Evolutionary conservation across 2,113 vertebrate species (phyloP), one percentile per base, ranked within the genome.

Genomic region (Romanogobio albipinnatus): DNA sequence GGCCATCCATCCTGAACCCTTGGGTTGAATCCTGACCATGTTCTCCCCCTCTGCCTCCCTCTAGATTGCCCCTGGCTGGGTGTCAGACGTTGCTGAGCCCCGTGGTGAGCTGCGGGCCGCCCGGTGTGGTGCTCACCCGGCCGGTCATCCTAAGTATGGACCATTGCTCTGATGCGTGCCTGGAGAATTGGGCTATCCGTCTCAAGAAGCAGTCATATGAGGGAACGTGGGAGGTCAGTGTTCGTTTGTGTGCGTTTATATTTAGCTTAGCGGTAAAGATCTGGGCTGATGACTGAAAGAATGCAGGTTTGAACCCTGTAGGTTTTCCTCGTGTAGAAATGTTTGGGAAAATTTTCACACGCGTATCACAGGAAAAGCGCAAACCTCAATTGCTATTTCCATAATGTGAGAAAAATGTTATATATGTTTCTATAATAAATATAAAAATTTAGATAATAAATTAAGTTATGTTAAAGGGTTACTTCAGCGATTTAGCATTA

Each of bases 191-290:
- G 98, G 97, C 97, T 92, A 93, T 99, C 82, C 95, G 93, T 76
- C 96, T 99, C 90, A 99, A 99, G 94, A 99, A 99, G 91, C 98
- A 99, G 92, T 98, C 95, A 0, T 99, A 97, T 0, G 97, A 99
- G 88, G 98, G 98, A 87, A 94, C 94, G 2, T 99, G 98, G 98
- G 98, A 99, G 98, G 98, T 99, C 92, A 96, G 95, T 29, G 58
- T 9, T 22, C 39, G 8, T 36, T 10, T 24, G 4, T 29, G 61
- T 53, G 47, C 14, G 5, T 39, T 70, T 43, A 22, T 11, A 4
- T 43, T 10, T 10, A 43, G 4, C 9, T 56, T 56, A 56, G 17
- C 6, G 15, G 5, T 53, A 53, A 53, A 19, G 15, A 53, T 19
- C 15, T 53, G 51, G 3, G 15, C 15, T 53, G 15, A 19, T 53